A percentile compares a stretch with the other conserved stretches of the same genome.
phyloP scores from a whole-genome alignment of 2,888 invertebrate species.

The Drosophila pegasa region DNA sequence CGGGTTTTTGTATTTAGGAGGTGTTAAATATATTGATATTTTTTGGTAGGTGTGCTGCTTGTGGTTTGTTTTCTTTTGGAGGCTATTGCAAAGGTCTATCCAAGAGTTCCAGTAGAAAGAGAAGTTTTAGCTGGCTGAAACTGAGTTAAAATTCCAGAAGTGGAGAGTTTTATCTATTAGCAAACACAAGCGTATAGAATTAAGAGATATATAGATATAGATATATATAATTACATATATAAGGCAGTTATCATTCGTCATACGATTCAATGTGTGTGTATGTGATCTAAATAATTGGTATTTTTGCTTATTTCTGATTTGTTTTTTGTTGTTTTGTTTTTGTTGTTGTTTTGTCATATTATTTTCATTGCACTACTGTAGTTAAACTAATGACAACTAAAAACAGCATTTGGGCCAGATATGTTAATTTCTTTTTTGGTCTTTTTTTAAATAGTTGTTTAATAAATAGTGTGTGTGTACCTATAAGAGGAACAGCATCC shows the following conservation, averaged over 20 bases:
- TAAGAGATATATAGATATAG: constrained; percentile 18
- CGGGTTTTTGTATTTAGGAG: constrained; percentile 31
- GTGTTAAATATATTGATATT: constrained; percentile 20
- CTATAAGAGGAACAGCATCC: constrained; percentile 93
- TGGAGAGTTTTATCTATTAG: constrained; percentile 61
- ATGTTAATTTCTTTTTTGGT: constrained; percentile 20
- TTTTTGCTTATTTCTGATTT: constrained; percentile 54
- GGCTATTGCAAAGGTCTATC: constrained; percentile 60
- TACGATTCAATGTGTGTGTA: constrained; percentile 39
- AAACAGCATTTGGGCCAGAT: constrained; percentile 64
- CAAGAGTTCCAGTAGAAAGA: constrained; percentile 58
- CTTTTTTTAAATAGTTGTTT: constrained; percentile 29
- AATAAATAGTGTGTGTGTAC: constrained; percentile 85
- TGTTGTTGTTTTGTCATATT: constrained; percentile 35
- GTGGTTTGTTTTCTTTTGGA: constrained; percentile 36
- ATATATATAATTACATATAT: constrained; percentile 17
- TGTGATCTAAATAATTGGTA: constrained; percentile 78
- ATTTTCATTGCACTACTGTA: constrained; percentile 75
- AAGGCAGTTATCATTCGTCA: constrained; percentile 58
- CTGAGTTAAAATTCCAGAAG: constrained; percentile 58
- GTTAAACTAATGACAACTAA: constrained; percentile 79
- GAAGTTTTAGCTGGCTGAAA: constrained; percentile 61
- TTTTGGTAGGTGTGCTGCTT: constrained; percentile 32
- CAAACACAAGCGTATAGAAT: constrained; percentile 69
- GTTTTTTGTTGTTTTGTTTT: constrained; percentile 40